These are phyloP conservation scores for Anaspis maculata DNA, from an alignment of 2,888 invertebrate genomes.

Conservation along the genomic window DNA sequence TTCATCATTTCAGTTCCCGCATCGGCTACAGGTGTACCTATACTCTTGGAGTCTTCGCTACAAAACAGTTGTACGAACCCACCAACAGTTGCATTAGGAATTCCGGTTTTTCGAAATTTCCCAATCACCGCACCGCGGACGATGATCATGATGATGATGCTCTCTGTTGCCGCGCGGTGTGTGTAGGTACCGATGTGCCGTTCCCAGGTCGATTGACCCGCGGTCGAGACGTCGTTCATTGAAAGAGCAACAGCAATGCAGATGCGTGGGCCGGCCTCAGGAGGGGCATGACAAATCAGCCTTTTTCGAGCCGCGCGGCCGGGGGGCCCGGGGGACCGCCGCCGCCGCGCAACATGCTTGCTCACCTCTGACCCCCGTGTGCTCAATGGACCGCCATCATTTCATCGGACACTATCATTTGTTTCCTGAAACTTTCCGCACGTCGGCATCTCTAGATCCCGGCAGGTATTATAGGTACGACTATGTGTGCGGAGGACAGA, in stretches of 20 bases:
- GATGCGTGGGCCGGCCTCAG: constrained; percentile 34
- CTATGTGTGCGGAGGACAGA: too few relatives aligned
- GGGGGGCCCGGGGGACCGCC: constrained; percentile 24
- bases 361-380: constrained; percentile 37
- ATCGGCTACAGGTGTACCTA: too few relatives aligned
- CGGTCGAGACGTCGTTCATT: constrained; percentile 24
- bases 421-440: constrained; percentile 23
- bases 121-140: too few relatives aligned
- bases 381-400: constrained; percentile 41
- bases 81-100: too few relatives aligned
- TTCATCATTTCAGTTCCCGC: too few relatives aligned
- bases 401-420: constrained; percentile 39
- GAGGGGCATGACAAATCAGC: constrained; percentile 41
- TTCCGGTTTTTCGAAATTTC: too few relatives aligned
- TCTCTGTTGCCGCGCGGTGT: constrained; percentile 13
- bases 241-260: constrained; percentile 32
- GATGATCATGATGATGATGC: too few relatives aligned
- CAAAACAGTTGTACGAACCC: too few relatives aligned
- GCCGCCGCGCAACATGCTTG: constrained; percentile 33
- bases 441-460: constrained; percentile 13
- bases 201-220: constrained; percentile 2
- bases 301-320: constrained; percentile 32
- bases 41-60: too few relatives aligned
- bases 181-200: too few relatives aligned
- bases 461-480: too few relatives aligned